These are phyloP conservation scores for Oryzias woworae DNA, from an alignment of 2,113 vertebrate species.

Conservation along the genomic window DNA sequence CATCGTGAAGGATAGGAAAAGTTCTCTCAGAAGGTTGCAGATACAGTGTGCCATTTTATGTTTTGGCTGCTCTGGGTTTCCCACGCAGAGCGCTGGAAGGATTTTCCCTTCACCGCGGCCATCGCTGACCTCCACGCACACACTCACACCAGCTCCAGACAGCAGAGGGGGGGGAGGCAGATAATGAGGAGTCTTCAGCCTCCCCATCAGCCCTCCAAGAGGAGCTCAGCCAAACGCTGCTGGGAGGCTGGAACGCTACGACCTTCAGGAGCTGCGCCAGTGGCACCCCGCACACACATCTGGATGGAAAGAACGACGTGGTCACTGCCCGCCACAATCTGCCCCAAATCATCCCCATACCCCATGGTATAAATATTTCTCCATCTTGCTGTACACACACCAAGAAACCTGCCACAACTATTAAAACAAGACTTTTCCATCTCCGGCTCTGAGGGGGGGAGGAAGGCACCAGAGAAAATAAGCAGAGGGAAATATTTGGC, in stretches of 20 bases:
- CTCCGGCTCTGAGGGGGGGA: conserved; percentile 17
- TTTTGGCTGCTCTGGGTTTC: conserved; percentile 52
- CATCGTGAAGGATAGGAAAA: too few relatives aligned
- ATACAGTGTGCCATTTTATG: conserved; percentile 14
- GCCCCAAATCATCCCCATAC: conserved; percentile 26
- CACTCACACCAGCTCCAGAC: conserved; percentile 4
- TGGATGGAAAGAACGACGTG: conserved; percentile 28
- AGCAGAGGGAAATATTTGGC: conserved; percentile 72
- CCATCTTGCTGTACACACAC: conserved; percentile 36
- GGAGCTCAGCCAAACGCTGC: conserved; percentile 29
- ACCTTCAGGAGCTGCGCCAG: conserved; percentile 48
- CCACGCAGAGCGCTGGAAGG: conserved; percentile 37
- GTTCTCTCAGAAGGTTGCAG: not conserved
- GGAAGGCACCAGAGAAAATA: conserved; percentile 30
- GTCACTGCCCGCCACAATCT: conserved; percentile 51
- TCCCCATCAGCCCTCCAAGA: conserved; percentile 40
- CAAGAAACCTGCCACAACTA: conserved; percentile 53
- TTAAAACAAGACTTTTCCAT: conserved; percentile 63
- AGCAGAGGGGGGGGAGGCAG: conserved; percentile 21
- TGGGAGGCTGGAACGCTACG: conserved; percentile 42
- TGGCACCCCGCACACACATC: conserved; percentile 13
- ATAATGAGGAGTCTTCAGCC: conserved; percentile 46
- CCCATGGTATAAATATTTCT: conserved; percentile 61
- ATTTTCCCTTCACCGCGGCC: conserved; percentile 39
- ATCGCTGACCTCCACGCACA: conserved; percentile 39